Evolutionary conservation across 2,888 invertebrate genomes (phyloP), one percentile per base, ranked within the genome.

Genomic region (Lasioglossum pauxillum): DNA sequence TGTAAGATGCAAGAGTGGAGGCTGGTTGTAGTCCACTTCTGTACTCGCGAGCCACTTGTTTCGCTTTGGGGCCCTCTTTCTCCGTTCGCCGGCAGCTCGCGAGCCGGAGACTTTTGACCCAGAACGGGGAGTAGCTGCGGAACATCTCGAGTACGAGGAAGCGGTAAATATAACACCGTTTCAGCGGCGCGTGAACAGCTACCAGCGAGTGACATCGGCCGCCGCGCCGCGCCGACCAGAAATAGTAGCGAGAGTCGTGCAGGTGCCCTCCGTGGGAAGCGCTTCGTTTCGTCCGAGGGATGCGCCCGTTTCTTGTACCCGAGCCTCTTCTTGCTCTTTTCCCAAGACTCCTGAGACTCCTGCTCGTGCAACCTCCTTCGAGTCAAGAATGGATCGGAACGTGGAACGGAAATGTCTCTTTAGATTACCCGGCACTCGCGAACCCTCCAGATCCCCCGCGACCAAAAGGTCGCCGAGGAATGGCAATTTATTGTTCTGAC

Each of bases 141-240:
- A 88, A 82, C 83, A 83, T 83, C 82, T 87, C 87, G 85, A 90
- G 88, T 88, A 91, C 89, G 90, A 92, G 91, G 91, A 91, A 91
- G 91, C 88, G 89, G 90, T 92, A 92, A 91, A 92, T 91, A 91
- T 90, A 92, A 91, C 90, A 84, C 84, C 87, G 86, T 90, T 90
- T 90, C 91, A 90, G 77, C 92, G 88, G 76, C 87, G 88, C 91
- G 87, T 86, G 85, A 87, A 90, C 79, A 79, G 81, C 82, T 27
- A 57, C 75, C 75, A 71, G 81, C 78, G 85, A 87, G 86, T 85
- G 86, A 85, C 86, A 87, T 89, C 88, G 74, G 64, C n/a, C 71
- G 44, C 19, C 27, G 16, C 41, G 10, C 41, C 10, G 41, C 69
- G 38, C 10, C 75, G 78, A 75, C 38, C 88, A 88, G 90, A 91